Evolutionary conservation across 2,113 vertebrate genomes (phyloP), one percentile per base, ranked within the genome.

Genomic region (Camelus bactrianus): DNA sequence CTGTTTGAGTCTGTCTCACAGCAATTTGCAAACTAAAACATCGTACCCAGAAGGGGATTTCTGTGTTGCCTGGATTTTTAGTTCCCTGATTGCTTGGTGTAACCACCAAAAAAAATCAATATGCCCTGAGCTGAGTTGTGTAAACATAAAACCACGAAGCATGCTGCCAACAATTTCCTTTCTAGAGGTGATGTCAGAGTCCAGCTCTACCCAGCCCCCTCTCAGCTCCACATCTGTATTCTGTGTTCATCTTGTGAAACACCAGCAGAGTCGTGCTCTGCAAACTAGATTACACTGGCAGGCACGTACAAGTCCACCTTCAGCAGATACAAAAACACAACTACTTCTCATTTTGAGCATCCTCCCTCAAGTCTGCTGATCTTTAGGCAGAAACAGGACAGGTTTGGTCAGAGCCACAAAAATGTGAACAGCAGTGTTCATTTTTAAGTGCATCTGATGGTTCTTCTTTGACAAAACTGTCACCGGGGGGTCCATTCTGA

Each of bases 401-500:
- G 30, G 52, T 38, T 42, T 69, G 87, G 65, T 62, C 60, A 13
- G 26, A 5, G n/a, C 24, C 42, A 65, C 86, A 48, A 30, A 97
- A 60, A 92, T 48, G 58, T 82, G 91, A 75, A 89, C 83, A 60
- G 80, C 95, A 93, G 90, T 86, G 65, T 84, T 95, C 89, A 73
- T 79, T 95, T 96, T 93, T 91, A 91, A 88, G 89, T 92, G 64
- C 35, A 94, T 93, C 93, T 95, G 72, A 97, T 96, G 70, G 32
- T 86, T 98, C 91, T 89, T 94, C 96, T 97, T 98, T 97, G 98
- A 98, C 95, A 96, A 94, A 89, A n/a, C 96, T 98, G 94, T 98
- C 97, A 98, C 93, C 82, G 95, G 97, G 97, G 96, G 88, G 92
- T 95, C 96, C 96, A 77, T 97, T 97, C 96, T 54, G 64, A 98